Conservation (phyloP, 1,140 invertebrate genomes). For the Ostrea edulis region DNA sequence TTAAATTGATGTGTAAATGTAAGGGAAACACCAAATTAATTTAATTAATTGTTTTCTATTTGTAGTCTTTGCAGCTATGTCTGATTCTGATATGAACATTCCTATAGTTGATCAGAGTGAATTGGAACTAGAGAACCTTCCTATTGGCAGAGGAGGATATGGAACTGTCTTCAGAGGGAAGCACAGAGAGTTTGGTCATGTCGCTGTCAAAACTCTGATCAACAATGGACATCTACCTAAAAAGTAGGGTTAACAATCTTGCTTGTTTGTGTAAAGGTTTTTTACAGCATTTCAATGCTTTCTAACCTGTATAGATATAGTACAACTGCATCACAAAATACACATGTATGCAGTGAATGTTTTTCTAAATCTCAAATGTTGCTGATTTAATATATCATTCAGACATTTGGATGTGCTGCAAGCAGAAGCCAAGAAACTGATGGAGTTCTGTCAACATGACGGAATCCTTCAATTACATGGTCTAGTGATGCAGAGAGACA, state of each 20-base stretch:
- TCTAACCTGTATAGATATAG: too few relatives aligned
- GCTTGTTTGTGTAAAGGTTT: too few relatives aligned
- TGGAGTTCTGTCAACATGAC: constrained; percentile 54
- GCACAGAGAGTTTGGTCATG: constrained; percentile 53
- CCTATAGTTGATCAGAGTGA: constrained; percentile 46
- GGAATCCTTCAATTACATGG: constrained; percentile 61
- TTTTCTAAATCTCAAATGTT: too few relatives aligned
- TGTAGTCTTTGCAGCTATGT: background rate
- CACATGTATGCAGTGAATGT: too few relatives aligned
- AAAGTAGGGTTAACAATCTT: constrained; percentile 45
- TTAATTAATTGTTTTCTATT: background rate
- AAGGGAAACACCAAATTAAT: too few relatives aligned
- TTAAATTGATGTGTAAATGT: too few relatives aligned
- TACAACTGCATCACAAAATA: too few relatives aligned
- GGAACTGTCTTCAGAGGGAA: constrained; percentile 59
- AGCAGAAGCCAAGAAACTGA: constrained; percentile 59
- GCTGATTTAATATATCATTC: background rate
- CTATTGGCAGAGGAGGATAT: constrained; percentile 60
- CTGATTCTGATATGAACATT: background rate
- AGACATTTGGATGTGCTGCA: constrained; percentile 55
- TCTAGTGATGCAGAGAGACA: constrained; percentile 62
- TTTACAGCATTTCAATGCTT: background rate
- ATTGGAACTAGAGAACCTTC: constrained; percentile 52
- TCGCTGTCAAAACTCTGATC: constrained; percentile 62
- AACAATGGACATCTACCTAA: constrained; percentile 55